Evolutionary conservation across 2,113 vertebrate genomes (phyloP).

Genomic region (Myrmecobius fasciatus): DNA sequence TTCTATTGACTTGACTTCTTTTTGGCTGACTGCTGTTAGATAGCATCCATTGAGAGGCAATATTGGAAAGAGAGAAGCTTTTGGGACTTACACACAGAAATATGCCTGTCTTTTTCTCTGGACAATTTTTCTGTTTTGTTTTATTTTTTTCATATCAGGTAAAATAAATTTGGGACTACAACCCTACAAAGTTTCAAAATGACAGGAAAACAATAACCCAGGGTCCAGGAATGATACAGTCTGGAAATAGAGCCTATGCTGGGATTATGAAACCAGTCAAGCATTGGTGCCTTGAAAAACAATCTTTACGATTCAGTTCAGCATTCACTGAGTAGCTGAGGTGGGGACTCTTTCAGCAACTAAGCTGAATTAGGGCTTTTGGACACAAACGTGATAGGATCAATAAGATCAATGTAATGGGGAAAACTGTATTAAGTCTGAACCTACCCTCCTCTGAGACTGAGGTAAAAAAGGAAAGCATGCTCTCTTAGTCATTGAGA

Average conservation of each 20-base stretch:
- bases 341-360: not conserved
- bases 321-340: not conserved
- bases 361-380: not conserved
- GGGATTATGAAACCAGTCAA: not conserved
- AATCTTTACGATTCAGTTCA: not conserved
- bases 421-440: not conserved
- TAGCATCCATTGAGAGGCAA: not conserved
- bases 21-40: not conserved
- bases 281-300: not conserved
- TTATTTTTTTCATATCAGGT: not conserved
- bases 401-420: not conserved
- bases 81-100: not conserved
- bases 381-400: not conserved
- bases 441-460: not conserved
- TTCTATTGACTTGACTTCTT: not conserved
- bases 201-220: not conserved
- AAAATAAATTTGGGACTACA: not conserved
- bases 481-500: not conserved
- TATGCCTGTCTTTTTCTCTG: not conserved
- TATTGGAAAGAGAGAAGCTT: not conserved
- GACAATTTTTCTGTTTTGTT: not conserved
- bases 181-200: not conserved
- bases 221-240: not conserved
- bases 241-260: not conserved
- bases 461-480: not conserved